Evolutionary conservation across 23 tunicate species (phyloP).

Genomic region (Styela clava): DNA sequence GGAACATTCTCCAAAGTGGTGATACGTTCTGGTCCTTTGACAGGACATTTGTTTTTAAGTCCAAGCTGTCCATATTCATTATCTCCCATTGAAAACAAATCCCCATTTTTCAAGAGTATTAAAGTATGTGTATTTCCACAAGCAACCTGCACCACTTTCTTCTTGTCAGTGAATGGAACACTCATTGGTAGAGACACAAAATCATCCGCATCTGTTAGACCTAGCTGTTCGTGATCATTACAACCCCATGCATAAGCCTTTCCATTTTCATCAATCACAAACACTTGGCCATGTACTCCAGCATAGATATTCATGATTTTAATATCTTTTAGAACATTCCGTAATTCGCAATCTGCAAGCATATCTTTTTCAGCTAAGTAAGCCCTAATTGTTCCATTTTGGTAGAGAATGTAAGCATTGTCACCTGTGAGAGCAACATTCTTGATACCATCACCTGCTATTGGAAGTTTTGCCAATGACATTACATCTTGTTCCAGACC

Average conservation of each 20-base stretch:
- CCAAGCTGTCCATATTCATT: slow-evolving; percentile 88
- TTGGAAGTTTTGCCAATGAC: too few species aligned
- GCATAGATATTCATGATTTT: not conserved
- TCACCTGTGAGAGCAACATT: not conserved
- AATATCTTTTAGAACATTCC: not conserved
- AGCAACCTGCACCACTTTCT: slow-evolving; percentile 52
- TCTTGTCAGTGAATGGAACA: not conserved
- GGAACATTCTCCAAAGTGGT: slow-evolving; percentile 61
- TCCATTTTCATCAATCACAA: slow-evolving; percentile 10
- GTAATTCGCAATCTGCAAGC: not conserved
- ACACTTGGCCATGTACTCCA: not conserved
- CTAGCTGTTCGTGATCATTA: slow-evolving; percentile 87
- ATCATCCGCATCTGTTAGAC: slow-evolving; percentile 47
- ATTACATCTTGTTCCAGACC: too few species aligned
- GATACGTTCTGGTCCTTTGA: slow-evolving; percentile 16
- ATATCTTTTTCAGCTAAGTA: not conserved
- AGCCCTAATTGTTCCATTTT: not conserved
- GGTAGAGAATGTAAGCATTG: not conserved
- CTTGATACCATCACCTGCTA: too few species aligned
- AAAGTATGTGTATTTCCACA: slow-evolving; percentile 77
- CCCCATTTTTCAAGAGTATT: slow-evolving; percentile 36
- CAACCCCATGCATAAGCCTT: slow-evolving; percentile 91
- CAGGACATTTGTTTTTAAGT: not conserved
- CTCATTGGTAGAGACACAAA: not conserved
- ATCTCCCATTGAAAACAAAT: slow-evolving; percentile 59